Base-by-base conservation (phyloP, 2,888 invertebrate genomes). In the Euphydryas editha region DNA sequence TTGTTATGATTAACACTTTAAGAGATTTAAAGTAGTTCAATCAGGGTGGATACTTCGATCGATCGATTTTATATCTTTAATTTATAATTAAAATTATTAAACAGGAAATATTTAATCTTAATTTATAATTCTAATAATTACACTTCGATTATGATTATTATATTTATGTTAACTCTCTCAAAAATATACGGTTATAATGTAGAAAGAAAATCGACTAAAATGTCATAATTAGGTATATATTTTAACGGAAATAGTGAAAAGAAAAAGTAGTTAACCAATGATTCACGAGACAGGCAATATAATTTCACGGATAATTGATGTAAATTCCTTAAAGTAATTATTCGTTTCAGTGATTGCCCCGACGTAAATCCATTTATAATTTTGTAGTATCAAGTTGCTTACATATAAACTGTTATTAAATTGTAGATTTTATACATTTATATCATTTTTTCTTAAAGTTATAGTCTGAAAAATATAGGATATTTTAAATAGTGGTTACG, bases 401-500 rank as follows among this genome's bases (percentile, higher is more conserved):
- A 57, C 57, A 3, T 57, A 21, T 59, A 8, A 59, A 24, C 4
- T 15, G 58, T 46, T 42, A 10, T 20, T n/a, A 21, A 24, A 42
- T n/a, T 20, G 10, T 42, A 21, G n/a, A n/a, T n/a, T n/a, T n/a
- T n/a, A n/a, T n/a, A n/a, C n/a, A n/a, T n/a, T 20, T 49, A 20
- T 3, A 39, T 17, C 17, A 39, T 42, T 36, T 36, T 36, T 36
- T 1, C 11, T 18, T 36, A 18, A n/a, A 24, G 36, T 36, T 47
- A 6, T 21, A 47, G 55, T 36, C 17, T 20, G 10, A 62, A 47
- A 56, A 49, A 37, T 36, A 54, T 36, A 36, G 11, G 2, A 17
- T 2, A n/a, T 30, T 54, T 54, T 51, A 37, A 57, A 60, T 60
- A 57, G 39, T 46, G 46, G 30, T 44, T 77, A 80, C 79, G 79